phyloP scores from a whole-genome alignment of 2,797 vertebrate species.

The Nothura maculosa region DNA sequence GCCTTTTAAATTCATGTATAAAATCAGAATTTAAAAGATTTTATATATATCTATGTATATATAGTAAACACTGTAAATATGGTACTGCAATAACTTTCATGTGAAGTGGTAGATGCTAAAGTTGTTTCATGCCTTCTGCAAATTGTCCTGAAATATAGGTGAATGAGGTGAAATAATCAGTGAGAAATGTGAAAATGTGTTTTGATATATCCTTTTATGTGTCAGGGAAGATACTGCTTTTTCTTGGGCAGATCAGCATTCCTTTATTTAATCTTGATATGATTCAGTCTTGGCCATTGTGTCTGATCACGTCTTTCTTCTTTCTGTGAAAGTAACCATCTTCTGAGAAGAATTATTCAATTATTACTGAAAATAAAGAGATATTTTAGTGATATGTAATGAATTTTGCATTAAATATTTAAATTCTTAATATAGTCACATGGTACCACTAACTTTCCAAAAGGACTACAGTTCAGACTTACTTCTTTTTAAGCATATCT shows the following conservation, averaged over 20 bases:
- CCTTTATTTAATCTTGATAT: not conserved
- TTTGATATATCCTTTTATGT: not conserved
- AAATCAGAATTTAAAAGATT: not conserved
- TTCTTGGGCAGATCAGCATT: not conserved
- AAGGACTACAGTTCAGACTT: not conserved
- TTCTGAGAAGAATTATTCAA: not conserved
- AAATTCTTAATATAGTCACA: not conserved
- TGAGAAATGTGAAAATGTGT: not conserved
- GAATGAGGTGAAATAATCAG: not conserved
- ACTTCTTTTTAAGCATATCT: not conserved
- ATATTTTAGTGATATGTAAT: constrained; percentile 10
- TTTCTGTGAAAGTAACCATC: not conserved
- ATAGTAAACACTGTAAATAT: not conserved
- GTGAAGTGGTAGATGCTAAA: not conserved
- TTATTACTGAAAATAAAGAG: not conserved
- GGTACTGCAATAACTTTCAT: not conserved
- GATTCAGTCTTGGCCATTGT: not conserved
- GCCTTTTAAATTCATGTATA: not conserved
- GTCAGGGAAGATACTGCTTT: not conserved
- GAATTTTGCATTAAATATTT: constrained; percentile 7
- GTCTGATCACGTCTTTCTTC: not conserved
- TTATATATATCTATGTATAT: not conserved
- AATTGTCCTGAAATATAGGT: not conserved
- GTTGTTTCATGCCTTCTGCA: not conserved
- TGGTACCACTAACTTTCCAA: not conserved